These are phyloP conservation scores for Oceanites oceanicus DNA, from an alignment of 2,113 vertebrate genomes.

Conservation along the genomic window DNA sequence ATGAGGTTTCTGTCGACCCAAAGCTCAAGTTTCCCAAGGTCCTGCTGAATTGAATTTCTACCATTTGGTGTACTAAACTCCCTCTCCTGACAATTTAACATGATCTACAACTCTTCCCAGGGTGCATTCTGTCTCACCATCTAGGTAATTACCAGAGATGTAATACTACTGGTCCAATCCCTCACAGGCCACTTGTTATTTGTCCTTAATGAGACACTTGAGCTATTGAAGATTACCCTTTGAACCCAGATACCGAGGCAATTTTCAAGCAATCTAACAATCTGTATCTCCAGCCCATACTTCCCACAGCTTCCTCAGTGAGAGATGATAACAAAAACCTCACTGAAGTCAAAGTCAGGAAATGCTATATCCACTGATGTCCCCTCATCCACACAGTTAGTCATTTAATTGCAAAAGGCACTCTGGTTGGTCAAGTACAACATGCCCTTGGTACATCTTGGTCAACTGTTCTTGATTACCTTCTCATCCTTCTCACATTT, in stretches of 20 bases:
- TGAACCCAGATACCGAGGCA: accelerated
- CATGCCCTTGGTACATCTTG: not conserved
- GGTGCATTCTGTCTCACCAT: not conserved
- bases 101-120: not conserved
- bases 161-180: not conserved
- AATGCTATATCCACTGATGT: not conserved
- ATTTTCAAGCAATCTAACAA: not conserved
- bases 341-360: not conserved
- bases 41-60: not conserved
- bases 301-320: not conserved
- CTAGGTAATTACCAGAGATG: not conserved
- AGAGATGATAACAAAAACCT: not conserved
- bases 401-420: not conserved
- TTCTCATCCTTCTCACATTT: not conserved
- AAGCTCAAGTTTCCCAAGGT: not conserved
- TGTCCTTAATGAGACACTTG: not conserved
- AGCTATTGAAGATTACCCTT: not conserved
- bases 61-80: not conserved
- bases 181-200: not conserved
- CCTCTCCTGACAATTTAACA: not conserved
- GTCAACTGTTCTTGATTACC: not conserved
- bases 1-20: not conserved
- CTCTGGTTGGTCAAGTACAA: not conserved
- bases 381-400: not conserved
- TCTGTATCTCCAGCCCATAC: not conserved